Percentiles rank a stretch among this genome's conserved stretches.
phyloP scores from a whole-genome alignment of 1,140 invertebrate genomes.

The Euwallacea similis region DNA sequence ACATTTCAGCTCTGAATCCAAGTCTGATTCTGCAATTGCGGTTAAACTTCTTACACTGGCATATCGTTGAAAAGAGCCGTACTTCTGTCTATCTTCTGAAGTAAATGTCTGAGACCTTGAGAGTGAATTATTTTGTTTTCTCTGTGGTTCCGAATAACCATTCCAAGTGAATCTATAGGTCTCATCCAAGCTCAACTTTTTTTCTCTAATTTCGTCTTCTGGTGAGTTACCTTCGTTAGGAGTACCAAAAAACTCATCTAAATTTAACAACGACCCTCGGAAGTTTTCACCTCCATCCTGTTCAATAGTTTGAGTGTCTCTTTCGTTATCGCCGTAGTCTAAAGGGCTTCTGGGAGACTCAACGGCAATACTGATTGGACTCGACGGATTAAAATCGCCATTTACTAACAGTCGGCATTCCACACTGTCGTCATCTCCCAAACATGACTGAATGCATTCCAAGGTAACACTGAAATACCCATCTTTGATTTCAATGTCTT shows the following conservation, averaged over 20 bases:
- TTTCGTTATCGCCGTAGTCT: background rate
- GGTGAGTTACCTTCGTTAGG: slow-evolving; percentile 12
- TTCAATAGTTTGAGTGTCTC: background rate
- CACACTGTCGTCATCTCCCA: slow-evolving; percentile 14
- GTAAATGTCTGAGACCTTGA: slow-evolving; percentile 35
- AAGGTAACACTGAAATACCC: slow-evolving; percentile 35
- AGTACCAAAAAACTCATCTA: slow-evolving; percentile 14
- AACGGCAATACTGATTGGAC: slow-evolving; percentile 2
- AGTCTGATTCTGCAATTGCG: slow-evolving; percentile 31
- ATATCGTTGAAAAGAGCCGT: slow-evolving; percentile 10
- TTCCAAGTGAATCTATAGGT: slow-evolving; percentile 18
- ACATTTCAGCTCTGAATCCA: slow-evolving; percentile 40
- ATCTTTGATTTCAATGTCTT: slow-evolving; percentile 21
- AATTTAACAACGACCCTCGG: background rate
- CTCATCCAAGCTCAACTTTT: slow-evolving; percentile 16
- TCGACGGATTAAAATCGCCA: slow-evolving; percentile 14
- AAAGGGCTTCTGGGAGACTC: background rate
- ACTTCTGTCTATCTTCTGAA: slow-evolving; percentile 28
- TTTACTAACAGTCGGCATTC: slow-evolving; percentile 31
- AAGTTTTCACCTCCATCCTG: background rate
- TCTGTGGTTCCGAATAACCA: slow-evolving; percentile 5
- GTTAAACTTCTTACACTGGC: slow-evolving; percentile 33
- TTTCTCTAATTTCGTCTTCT: slow-evolving; percentile 6
- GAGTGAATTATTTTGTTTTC: background rate
- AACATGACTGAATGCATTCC: slow-evolving; percentile 25